These are phyloP conservation scores for Samia ricini DNA, from an alignment of 1,140 invertebrate species.

Conservation along the genomic window DNA sequence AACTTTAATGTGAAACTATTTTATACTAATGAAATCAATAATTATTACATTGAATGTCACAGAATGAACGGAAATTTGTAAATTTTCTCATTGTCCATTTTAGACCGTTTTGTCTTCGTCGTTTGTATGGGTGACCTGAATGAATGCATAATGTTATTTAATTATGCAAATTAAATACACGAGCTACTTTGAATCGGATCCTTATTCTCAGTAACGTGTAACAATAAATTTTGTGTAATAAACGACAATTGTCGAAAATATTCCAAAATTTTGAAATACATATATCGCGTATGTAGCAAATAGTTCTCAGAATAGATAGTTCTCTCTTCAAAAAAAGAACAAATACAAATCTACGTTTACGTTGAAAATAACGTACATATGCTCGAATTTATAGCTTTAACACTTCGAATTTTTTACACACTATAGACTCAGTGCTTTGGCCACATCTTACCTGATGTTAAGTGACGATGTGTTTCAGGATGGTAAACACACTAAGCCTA, in stretches of 20 bases:
- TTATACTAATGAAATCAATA: neutral
- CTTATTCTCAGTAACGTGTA: neutral
- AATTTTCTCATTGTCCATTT: conserved; percentile 7
- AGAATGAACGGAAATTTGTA: conserved; percentile 4
- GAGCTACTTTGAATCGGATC: conserved; percentile 34
- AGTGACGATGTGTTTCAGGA: no score
- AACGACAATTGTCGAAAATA: neutral
- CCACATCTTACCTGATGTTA: no score
- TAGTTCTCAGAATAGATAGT: no score
- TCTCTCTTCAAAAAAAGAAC: no score
- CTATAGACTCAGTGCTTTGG: no score
- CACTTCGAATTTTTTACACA: no score
- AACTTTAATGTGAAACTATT: no score
- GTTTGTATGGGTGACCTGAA: conserved; percentile 39
- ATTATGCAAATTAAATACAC: conserved; percentile 61
- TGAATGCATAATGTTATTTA: conserved; percentile 64
- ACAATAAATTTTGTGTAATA: neutral
- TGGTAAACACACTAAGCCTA: no score
- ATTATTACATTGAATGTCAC: neutral
- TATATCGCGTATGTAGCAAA: no score
- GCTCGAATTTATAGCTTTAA: no score
- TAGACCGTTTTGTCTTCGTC: conserved; percentile 31
- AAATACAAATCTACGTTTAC: no score
- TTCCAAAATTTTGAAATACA: neutral
- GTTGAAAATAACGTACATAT: no score